Percentiles rank a stretch among this genome's conserved stretches.
Conservation (phyloP, 2,888 invertebrate species). For the Drosophila mimica region DNA sequence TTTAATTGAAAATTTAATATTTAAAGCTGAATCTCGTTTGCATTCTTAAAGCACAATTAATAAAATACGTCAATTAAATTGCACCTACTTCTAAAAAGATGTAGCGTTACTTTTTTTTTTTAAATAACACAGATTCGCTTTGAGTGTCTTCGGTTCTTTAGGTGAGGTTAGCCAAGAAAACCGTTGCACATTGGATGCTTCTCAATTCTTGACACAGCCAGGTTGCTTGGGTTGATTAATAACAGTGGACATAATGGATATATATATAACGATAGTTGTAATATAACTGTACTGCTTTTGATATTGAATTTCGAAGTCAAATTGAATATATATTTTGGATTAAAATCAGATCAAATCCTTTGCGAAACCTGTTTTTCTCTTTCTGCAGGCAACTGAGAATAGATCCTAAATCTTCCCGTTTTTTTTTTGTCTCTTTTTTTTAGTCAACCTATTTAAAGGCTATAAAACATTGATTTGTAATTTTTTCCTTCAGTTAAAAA, state of each 20-base stretch:
- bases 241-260: not conserved
- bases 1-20: not conserved
- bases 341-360: too few species aligned
- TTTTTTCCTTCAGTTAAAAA: not conserved
- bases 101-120: not conserved
- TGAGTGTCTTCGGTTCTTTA: not conserved
- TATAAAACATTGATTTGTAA: not conserved
- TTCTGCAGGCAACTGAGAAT: too few species aligned
- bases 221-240: too few species aligned
- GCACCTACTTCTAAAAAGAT: not conserved
- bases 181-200: not conserved
- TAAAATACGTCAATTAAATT: not conserved
- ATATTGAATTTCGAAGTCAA: not conserved
- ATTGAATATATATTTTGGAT: not conserved
- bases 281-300: not conserved
- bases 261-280: not conserved
- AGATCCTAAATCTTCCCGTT: too few species aligned
- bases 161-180: not conserved
- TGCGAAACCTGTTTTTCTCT: too few species aligned
- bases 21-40: not conserved
- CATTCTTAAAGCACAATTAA: not conserved
- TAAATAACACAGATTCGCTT: not conserved
- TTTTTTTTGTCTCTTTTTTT: too few species aligned
- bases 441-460: too few species aligned
- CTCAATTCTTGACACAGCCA: not conserved